Evolutionary conservation across 2,113 vertebrate genomes (phyloP).

Genomic region (Anolis sagrei): DNA sequence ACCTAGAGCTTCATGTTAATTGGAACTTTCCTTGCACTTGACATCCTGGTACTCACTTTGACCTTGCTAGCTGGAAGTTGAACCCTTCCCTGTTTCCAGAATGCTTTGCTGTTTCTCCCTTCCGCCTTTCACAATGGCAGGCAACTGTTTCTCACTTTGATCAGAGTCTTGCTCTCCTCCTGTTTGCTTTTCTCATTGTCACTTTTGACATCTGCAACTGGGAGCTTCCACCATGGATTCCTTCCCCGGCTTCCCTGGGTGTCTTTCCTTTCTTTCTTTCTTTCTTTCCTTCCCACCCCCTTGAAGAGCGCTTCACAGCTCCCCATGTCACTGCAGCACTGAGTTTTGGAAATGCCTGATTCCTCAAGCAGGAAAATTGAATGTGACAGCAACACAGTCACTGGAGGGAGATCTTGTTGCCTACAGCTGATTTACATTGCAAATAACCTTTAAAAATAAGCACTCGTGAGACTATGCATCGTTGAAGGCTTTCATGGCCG

Average conservation of each 20-base stretch:
- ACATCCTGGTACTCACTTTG: conserved; percentile 38
- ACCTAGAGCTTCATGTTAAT: too few species aligned
- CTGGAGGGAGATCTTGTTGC: conserved; percentile 72
- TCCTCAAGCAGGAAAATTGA: conserved; percentile 74
- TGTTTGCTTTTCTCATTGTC: not conserved
- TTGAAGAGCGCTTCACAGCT: conserved; percentile 38
- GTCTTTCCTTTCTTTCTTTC: not conserved
- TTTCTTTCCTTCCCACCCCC: not conserved
- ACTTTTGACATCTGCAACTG: conserved; percentile 33
- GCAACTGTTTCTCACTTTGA: not conserved
- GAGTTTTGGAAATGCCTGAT: conserved; percentile 59
- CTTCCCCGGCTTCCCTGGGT: not conserved
- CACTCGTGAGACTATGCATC: conserved; percentile 62
- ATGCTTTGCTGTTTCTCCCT: conserved; percentile 11
- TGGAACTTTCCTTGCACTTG: conserved; percentile 33
- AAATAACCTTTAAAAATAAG: conserved; percentile 75
- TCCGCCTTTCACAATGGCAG: not conserved
- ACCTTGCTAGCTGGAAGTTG: conserved; percentile 28
- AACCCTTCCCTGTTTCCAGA: conserved; percentile 13
- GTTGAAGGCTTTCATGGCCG: too few species aligned
- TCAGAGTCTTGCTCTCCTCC: too few species aligned
- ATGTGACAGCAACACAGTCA: conserved; percentile 77
- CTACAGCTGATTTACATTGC: conserved; percentile 79
- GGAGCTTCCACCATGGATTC: conserved; percentile 41
- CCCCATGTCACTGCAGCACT: conserved; percentile 42